Evolutionary conservation across 2,797 vertebrate genomes (phyloP).

Genomic region (Sebastolobus altivelis): DNA sequence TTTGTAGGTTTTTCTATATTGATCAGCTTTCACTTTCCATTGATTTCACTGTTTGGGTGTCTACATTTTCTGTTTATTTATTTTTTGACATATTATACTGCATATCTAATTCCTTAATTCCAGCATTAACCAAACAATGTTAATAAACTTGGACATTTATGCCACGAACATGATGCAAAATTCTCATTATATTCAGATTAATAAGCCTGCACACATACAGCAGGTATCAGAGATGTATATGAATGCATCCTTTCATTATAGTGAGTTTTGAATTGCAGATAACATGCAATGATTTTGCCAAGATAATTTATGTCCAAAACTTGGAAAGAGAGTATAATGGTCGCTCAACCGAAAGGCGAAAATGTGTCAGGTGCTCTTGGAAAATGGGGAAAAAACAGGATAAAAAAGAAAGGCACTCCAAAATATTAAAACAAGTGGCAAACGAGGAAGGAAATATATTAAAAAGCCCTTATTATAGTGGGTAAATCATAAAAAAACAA

Average conservation of each 20-base stretch:
- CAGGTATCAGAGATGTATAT: slow-evolving; percentile 3
- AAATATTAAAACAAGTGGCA: too few species aligned
- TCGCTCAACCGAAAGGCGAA: too few species aligned
- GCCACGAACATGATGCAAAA: not conserved
- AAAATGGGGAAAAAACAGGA: too few species aligned
- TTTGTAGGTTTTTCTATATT: slow-evolving; percentile 30
- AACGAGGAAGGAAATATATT: too few species aligned
- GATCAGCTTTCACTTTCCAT: slow-evolving; percentile 2
- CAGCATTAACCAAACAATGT: not conserved
- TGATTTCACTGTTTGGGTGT: slow-evolving; percentile 16
- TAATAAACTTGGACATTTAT: not conserved
- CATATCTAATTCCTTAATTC: not conserved
- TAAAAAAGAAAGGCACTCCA: too few species aligned
- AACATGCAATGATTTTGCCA: not conserved
- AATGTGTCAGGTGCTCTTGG: too few species aligned
- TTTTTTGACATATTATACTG: not conserved
- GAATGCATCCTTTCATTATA: not conserved
- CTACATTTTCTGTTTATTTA: not conserved
- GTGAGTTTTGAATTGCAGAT: not conserved
- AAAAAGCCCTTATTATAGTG: too few species aligned
- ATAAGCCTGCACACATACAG: not conserved
- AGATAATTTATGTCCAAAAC: not conserved
- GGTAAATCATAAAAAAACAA: too few species aligned
- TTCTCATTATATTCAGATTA: not conserved
- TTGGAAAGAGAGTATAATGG: not conserved